phyloP scores from a whole-genome alignment of 2,888 invertebrate species.

The Volucella inanis region DNA sequence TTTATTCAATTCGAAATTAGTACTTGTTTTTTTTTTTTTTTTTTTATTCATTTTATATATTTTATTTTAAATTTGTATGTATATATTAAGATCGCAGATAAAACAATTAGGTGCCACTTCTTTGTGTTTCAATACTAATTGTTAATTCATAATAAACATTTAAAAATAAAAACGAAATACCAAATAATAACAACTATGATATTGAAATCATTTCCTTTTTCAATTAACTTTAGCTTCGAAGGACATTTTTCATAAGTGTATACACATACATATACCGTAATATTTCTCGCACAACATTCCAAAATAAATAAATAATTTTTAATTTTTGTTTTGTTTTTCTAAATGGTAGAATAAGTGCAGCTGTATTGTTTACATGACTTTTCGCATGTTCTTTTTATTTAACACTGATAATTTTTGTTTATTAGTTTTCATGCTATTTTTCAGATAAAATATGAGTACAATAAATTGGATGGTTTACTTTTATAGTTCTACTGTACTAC shows the following conservation, averaged over 20 bases:
- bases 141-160: conserved; percentile 47
- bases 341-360: conserved; percentile 29
- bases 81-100: conserved; percentile 57
- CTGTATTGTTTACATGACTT: not conserved
- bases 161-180: conserved; percentile 43
- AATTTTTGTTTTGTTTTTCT: not conserved
- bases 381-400: conserved; percentile 11
- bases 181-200: conserved; percentile 46
- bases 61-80: conserved; percentile 56
- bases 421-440: not conserved
- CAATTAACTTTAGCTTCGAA: not conserved
- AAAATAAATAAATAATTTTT: conserved; percentile 29
- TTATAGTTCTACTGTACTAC: not conserved
- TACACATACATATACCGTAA: conserved; percentile 15
- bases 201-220: conserved; percentile 12
- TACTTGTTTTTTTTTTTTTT: conserved; percentile 28
- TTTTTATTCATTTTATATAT: conserved; percentile 39
- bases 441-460: too few species aligned
- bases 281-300: conserved; percentile 15
- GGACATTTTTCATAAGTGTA: conserved; percentile 13
- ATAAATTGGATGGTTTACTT: conserved; percentile 8
- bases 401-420: conserved; percentile 15
- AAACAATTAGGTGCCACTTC: conserved; percentile 56
- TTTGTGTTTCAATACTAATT: conserved; percentile 38
- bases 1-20: conserved; percentile 56